Percentiles rank a stretch among this genome's conserved stretches.
phyloP scores from a whole-genome alignment of 2,888 invertebrate species.

The Autographa gamma region DNA sequence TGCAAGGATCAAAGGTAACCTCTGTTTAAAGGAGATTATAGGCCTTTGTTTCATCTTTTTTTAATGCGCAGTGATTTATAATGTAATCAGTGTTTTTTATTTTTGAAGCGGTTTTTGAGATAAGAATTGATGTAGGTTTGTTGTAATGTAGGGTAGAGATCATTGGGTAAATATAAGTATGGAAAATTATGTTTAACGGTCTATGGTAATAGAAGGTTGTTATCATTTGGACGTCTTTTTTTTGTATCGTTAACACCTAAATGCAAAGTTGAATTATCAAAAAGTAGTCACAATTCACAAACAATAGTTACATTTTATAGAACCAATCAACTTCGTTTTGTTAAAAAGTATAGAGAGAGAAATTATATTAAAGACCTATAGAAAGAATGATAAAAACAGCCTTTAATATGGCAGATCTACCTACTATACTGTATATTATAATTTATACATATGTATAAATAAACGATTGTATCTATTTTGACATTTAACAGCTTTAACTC shows the following conservation, averaged over 20 bases:
- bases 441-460: not conserved
- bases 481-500: not conserved
- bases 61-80: slow-evolving; percentile 33
- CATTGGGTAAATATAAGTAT: not conserved
- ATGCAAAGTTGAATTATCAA: too few species aligned
- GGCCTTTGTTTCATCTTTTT: slow-evolving; percentile 22
- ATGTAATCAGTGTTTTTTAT: slow-evolving; percentile 20
- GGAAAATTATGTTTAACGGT: too few species aligned
- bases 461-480: not conserved
- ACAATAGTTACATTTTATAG: too few species aligned
- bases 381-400: too few species aligned
- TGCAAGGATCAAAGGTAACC: slow-evolving; percentile 51
- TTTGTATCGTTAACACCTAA: too few species aligned
- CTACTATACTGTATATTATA: too few species aligned
- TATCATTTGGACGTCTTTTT: too few species aligned
- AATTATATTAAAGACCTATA: too few species aligned
- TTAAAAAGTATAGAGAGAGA: too few species aligned
- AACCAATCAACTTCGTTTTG: too few species aligned
- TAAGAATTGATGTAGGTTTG: slow-evolving; percentile 26
- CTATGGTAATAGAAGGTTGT: too few species aligned
- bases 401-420: not conserved
- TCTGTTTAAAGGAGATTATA: slow-evolving; percentile 23
- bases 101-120: slow-evolving; percentile 24
- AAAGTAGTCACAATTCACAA: too few species aligned
- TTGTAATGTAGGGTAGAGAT: not conserved